phyloP scores from a whole-genome alignment of 2,888 invertebrate genomes.

The Apamea epomidion region DNA sequence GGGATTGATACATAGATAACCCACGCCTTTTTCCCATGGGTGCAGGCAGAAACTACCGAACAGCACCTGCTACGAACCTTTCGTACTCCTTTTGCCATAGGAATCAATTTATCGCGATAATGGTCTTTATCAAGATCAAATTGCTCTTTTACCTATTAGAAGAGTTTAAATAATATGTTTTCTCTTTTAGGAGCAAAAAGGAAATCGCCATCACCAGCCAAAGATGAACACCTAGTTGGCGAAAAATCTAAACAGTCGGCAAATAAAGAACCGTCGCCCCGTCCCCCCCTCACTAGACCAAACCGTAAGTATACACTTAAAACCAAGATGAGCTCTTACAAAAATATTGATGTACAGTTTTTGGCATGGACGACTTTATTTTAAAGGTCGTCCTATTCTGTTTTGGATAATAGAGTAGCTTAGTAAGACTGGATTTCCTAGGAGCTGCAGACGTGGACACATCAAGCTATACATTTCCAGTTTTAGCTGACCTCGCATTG shows the following conservation, averaged over 20 bases:
- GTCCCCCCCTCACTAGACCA: constrained; percentile 15
- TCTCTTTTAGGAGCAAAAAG: constrained; percentile 34
- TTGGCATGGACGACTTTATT: background rate
- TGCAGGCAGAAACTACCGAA: background rate
- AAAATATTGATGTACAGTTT: background rate
- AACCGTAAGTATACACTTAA: constrained; percentile 30
- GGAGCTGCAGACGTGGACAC: no score
- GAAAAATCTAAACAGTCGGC: constrained; percentile 13
- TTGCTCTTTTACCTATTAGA: background rate
- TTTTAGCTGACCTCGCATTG: background rate
- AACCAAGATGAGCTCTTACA: background rate
- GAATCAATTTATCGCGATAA: background rate
- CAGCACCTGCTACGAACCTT: background rate
- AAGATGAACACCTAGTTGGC: background rate
- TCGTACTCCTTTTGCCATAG: background rate
- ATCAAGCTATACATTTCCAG: no score
- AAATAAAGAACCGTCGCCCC: constrained; percentile 3
- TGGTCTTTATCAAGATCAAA: background rate
- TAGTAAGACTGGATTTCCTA: background rate
- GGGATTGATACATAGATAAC: background rate
- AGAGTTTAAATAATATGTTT: constrained; percentile 3
- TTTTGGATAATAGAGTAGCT: background rate
- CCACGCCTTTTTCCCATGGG: background rate
- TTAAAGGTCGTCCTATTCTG: background rate
- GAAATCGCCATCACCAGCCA: constrained; percentile 25